Evolutionary conservation across 1,140 invertebrate species (phyloP).

Genomic region (Araneus ventricosus): DNA sequence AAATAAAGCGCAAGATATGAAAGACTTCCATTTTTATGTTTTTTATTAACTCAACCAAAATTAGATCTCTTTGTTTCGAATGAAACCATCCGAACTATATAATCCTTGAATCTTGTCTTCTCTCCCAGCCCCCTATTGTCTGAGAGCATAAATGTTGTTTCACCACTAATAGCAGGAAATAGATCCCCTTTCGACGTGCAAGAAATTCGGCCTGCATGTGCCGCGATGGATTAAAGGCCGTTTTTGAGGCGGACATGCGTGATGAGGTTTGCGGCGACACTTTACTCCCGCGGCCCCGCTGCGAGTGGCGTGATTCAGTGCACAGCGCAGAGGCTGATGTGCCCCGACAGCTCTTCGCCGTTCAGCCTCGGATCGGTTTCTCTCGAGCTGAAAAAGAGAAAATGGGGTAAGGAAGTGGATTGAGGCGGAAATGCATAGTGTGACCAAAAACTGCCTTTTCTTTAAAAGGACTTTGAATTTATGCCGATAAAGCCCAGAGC

Average conservation of each 20-base stretch:
- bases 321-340: background rate
- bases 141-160: too few relatives aligned
- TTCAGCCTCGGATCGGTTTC: background rate
- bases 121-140: too few relatives aligned
- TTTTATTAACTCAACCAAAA: too few relatives aligned
- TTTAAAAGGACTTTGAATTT: too few relatives aligned
- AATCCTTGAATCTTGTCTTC: too few relatives aligned
- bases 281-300: background rate
- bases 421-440: background rate
- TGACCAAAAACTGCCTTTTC: background rate
- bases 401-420: background rate
- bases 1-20: too few relatives aligned
- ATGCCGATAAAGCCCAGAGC: too few relatives aligned
- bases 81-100: too few relatives aligned
- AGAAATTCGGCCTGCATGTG: conserved; percentile 2
- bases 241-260: conserved; percentile 28
- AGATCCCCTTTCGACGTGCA: background rate
- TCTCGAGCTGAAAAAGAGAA: background rate
- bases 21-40: too few relatives aligned
- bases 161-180: background rate
- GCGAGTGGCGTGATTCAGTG: background rate
- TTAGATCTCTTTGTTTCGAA: too few relatives aligned
- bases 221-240: conserved; percentile 26
- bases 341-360: background rate
- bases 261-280: conserved; percentile 28